Conservation (phyloP, 2,113 vertebrate species). For the Leptocoma aspasia region DNA sequence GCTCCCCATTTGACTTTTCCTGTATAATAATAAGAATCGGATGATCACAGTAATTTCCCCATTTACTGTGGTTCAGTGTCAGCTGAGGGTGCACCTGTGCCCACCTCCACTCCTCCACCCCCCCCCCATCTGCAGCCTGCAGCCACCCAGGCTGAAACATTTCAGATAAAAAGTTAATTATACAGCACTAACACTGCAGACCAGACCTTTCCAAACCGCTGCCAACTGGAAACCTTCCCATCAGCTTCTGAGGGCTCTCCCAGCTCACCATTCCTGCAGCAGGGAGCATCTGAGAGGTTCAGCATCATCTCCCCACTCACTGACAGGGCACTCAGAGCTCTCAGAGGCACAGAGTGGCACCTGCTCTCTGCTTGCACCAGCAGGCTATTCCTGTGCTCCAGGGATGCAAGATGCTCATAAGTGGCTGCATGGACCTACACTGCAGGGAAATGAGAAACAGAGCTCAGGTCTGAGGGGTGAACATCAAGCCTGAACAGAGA, state of each 20-base stretch:
- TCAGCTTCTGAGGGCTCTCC: not conserved
- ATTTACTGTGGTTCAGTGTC: conserved; percentile 16
- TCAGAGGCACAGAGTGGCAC: rapidly evolving
- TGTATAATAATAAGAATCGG: conserved; percentile 20
- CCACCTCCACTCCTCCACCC: not conserved
- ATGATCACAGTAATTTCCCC: conserved; percentile 18
- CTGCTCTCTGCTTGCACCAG: not conserved
- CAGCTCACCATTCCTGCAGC: not conserved
- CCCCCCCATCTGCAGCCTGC: conserved; percentile 37
- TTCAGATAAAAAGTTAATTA: conserved; percentile 65
- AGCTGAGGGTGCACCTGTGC: conserved; percentile 17
- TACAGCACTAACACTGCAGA: not conserved
- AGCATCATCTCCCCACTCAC: not conserved
- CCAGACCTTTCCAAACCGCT: not conserved
- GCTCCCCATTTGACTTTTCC: conserved; percentile 44
- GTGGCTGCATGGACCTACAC: not conserved
- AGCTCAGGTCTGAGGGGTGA: not conserved
- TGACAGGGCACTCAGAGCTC: rapidly evolving
- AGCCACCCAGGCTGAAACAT: conserved; percentile 31
- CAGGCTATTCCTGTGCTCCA: not conserved
- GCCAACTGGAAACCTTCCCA: conserved; percentile 19
- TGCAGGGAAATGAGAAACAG: not conserved
- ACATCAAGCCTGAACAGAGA: not conserved
- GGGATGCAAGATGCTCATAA: not conserved
- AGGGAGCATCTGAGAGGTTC: rapidly evolving